Evolutionary conservation across 1,140 invertebrate genomes (phyloP), one percentile per base, ranked within the genome.

Genomic region (Nomia melanderi): DNA sequence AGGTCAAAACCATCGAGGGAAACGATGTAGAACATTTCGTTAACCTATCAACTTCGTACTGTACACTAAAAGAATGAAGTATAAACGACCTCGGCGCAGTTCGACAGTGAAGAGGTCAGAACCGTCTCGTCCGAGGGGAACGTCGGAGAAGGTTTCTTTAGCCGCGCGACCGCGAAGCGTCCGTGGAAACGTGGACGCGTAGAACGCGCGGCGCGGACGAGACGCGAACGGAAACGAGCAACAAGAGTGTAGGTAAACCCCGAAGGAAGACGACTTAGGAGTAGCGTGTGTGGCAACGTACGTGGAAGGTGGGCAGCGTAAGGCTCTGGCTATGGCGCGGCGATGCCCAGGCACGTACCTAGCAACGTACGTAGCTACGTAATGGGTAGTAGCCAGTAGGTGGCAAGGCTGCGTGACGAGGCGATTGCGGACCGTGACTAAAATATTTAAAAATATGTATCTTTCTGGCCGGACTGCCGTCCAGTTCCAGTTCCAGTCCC

Each of bases 361-460:
- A 70, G 84, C 78, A 78, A 85, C 57, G 73, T 79, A 84, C 41
- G 72, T 88, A 89, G 86, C 84, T 90, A 89, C 84, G 90, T 92
- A 91, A 91, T 92, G 90, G 89, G 87, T 84, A 90, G 85, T 87
- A 91, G 88, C 86, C 85, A 90, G 88, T 90, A 91, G 90, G 91
- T 92, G 90, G 91, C 88, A 92, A 92, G 91, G 85, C 91, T 92
- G 91, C 91, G 91, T 92, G 91, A 92, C 91, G 91, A 90, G 90
- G 89, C 90, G 89, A 92, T 92, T 91, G 91, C 90, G 85, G 85
- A 92, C 90, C 91, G 91, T 92, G 91, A 92, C 91, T 92, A 92
- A 92, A 92, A 92, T 92, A 92, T 92, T 92, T 92, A 92, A 92
- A 92, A 92, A 92, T 92, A 92, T 92, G 91, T 92, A 92, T 92